phyloP scores from a whole-genome alignment of 2,113 vertebrate species.

The Callopanchax toddi region DNA sequence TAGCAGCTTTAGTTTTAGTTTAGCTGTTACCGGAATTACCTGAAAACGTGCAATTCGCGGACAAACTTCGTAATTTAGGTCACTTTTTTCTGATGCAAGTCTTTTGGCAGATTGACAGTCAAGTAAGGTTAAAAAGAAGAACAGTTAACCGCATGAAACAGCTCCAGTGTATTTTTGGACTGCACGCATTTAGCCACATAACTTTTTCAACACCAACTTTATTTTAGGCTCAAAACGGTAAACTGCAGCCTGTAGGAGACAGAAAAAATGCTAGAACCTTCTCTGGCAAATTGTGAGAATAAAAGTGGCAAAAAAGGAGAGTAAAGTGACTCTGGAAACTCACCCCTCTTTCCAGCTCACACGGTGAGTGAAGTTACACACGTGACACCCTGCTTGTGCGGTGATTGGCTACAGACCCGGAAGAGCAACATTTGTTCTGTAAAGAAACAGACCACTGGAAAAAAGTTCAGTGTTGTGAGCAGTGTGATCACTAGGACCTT shows the following conservation, averaged over 20 bases:
- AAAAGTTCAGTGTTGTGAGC: not conserved
- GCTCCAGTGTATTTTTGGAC: not conserved
- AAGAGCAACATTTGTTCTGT: not conserved
- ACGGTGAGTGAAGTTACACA: not conserved
- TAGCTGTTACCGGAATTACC: too few species aligned
- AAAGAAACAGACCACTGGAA: not conserved
- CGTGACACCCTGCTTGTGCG: slow-evolving; percentile 1
- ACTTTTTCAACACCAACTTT: not conserved
- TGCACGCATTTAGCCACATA: not conserved
- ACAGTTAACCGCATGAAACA: too few species aligned
- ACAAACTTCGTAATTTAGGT: too few species aligned
- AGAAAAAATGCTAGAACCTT: not conserved
- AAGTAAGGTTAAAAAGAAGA: too few species aligned
- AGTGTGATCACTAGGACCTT: too few species aligned
- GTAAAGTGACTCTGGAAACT: slow-evolving; percentile 7
- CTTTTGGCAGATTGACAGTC: too few species aligned
- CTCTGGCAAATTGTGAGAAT: not conserved
- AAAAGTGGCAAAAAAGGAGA: not conserved
- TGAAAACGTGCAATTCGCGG: too few species aligned
- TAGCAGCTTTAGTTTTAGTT: too few species aligned
- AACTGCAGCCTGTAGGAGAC: not conserved
- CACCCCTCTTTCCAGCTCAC: slow-evolving; percentile 21
- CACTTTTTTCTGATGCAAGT: too few species aligned
- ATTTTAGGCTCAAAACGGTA: not conserved
- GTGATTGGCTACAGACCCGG: slow-evolving; percentile 47